These are phyloP conservation scores for Euglossa dilemma DNA, from an alignment of 1,140 invertebrate species.

Conservation along the genomic window DNA sequence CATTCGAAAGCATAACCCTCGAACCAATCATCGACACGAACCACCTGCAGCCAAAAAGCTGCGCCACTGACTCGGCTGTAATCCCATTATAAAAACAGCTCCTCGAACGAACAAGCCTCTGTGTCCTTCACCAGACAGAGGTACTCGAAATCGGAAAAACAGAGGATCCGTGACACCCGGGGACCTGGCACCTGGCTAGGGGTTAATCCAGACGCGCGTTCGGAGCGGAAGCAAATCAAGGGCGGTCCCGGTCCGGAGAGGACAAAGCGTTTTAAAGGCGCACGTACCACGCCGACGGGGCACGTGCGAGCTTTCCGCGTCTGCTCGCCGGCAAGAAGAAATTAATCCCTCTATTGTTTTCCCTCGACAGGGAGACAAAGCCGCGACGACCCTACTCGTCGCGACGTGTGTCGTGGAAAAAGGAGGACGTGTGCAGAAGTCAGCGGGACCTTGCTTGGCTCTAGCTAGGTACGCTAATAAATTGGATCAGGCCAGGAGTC, in stretches of 20 bases:
- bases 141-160: not conserved
- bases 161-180: not conserved
- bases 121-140: not conserved
- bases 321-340: slow-evolving; percentile 9
- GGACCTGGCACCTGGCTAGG: not conserved
- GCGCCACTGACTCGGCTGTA: not conserved
- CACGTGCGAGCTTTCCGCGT: slow-evolving; percentile 23
- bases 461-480: slow-evolving; percentile 71
- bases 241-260: not conserved
- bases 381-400: slow-evolving; percentile 12
- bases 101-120: not conserved
- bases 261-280: slow-evolving; percentile 31
- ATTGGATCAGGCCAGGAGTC: slow-evolving; percentile 80
- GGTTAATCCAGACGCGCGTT: slow-evolving; percentile 15
- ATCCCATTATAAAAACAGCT: not conserved
- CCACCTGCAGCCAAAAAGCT: too few species aligned
- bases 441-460: slow-evolving; percentile 24
- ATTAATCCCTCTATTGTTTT: slow-evolving; percentile 40
- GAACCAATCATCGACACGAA: too few species aligned
- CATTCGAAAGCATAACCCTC: too few species aligned
- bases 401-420: slow-evolving; percentile 55
- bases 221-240: slow-evolving; percentile 32
- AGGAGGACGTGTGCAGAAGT: slow-evolving; percentile 33
- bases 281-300: slow-evolving; percentile 25
- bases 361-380: slow-evolving; percentile 33